These are phyloP conservation scores for Pedicia rivosa DNA, from an alignment of 2,888 invertebrate species.

Conservation along the genomic window DNA sequence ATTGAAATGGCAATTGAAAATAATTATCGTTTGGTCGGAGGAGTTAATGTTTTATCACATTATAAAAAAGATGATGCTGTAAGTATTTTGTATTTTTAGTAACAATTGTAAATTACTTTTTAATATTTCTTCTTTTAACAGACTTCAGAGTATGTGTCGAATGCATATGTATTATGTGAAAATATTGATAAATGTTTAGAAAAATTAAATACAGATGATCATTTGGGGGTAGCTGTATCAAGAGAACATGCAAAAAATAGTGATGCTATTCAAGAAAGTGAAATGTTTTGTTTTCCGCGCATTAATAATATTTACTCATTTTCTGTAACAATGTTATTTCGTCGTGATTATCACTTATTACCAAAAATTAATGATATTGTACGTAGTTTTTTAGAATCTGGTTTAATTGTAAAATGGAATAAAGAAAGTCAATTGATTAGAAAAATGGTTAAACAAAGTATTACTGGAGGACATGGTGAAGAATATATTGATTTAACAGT, in stretches of 20 bases:
- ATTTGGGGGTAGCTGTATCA: conserved; percentile 24
- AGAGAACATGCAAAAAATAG: conserved; percentile 25
- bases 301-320: conserved; percentile 26
- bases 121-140: conserved; percentile 8
- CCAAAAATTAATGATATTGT: conserved; percentile 25
- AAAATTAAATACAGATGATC: conserved; percentile 16
- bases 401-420: conserved; percentile 27
- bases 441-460: not conserved
- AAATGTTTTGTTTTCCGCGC: conserved; percentile 25
- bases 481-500: conserved; percentile 15
- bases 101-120: not conserved
- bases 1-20: conserved; percentile 18
- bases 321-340: conserved; percentile 23
- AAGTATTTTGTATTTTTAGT: not conserved
- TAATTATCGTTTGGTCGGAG: conserved; percentile 22
- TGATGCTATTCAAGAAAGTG: conserved; percentile 21
- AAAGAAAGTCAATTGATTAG: not conserved
- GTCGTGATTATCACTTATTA: conserved; percentile 24
- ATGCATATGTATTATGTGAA: conserved; percentile 17
- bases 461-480: conserved; percentile 6
- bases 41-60: conserved; percentile 22
- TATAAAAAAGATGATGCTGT: conserved; percentile 24
- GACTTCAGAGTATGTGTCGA: conserved; percentile 16
- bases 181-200: conserved; percentile 25
- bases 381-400: conserved; percentile 25